Percentiles rank a stretch among this genome's conserved stretches.
Conservation (phyloP, 1,140 invertebrate species). For the Centruroides sculpturatus region DNA sequence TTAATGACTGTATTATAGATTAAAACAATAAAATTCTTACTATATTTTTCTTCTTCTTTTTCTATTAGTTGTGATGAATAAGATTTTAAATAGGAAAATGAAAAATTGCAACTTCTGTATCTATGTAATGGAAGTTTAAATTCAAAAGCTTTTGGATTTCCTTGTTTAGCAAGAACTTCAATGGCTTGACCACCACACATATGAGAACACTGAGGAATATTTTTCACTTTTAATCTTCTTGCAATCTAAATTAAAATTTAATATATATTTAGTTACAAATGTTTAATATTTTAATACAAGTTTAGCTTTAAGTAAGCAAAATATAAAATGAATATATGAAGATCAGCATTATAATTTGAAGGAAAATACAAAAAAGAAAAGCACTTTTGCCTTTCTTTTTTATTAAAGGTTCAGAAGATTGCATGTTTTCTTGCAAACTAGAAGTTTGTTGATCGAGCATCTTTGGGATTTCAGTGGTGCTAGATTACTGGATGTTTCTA, state of each 20-base stretch:
- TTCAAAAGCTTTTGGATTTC: slow-evolving; percentile 49
- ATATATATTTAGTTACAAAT: not conserved
- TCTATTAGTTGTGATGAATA: slow-evolving; percentile 35
- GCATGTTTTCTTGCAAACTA: too few species aligned
- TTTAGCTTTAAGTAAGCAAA: too few species aligned
- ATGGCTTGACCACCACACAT: slow-evolving; percentile 71
- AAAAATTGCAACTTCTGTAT: slow-evolving; percentile 64
- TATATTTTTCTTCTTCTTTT: slow-evolving; percentile 42
- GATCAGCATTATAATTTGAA: too few species aligned
- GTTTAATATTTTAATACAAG: too few species aligned
- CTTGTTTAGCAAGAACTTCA: slow-evolving; percentile 57
- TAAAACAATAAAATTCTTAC: slow-evolving; percentile 22
- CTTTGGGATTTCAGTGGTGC: too few species aligned
- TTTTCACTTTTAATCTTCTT: slow-evolving; percentile 65
- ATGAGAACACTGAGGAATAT: slow-evolving; percentile 52
- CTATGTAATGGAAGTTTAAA: slow-evolving; percentile 43
- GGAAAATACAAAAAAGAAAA: too few species aligned
- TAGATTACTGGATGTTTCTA: too few species aligned
- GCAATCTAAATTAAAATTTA: slow-evolving; percentile 41
- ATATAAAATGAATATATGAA: too few species aligned
- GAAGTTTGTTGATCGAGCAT: too few species aligned
- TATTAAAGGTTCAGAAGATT: too few species aligned
- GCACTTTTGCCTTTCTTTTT: too few species aligned
- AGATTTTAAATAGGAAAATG: slow-evolving; percentile 49
- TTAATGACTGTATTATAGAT: too few species aligned